A percentile compares a stretch with the other conserved stretches of the same genome.
Conservation (phyloP, 2,888 invertebrate species). For the Danaus chrysippus region DNA sequence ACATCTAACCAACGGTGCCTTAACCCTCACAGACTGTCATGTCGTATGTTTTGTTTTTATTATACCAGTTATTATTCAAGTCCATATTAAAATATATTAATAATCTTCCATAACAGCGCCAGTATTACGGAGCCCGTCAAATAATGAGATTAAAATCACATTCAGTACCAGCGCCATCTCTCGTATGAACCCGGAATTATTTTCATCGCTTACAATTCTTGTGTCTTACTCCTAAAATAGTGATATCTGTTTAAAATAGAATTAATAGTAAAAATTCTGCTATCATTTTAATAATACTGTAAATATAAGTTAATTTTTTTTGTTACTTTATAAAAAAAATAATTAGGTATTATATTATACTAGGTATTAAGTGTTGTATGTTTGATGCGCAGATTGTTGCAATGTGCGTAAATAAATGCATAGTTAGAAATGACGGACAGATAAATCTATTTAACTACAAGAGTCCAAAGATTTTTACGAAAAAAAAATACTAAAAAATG, state of each 20-base stretch:
- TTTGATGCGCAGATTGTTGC: constrained; percentile 77
- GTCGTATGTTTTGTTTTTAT: constrained; percentile 26
- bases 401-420: constrained; percentile 74
- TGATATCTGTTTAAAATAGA: constrained; percentile 35
- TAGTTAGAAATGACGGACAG: constrained; percentile 70
- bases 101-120: constrained; percentile 30
- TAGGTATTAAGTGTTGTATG: constrained; percentile 77
- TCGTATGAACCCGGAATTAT: not conserved
- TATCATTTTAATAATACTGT: constrained; percentile 75
- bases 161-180: not conserved
- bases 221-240: constrained; percentile 31
- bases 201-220: constrained; percentile 19
- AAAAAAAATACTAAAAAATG: too few relatives aligned
- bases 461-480: constrained; percentile 68
- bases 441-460: constrained; percentile 58
- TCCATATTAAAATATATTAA: constrained; percentile 2
- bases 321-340: constrained; percentile 72
- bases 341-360: constrained; percentile 77
- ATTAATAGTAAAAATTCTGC: constrained; percentile 73
- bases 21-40: constrained; percentile 41
- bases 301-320: constrained; percentile 76
- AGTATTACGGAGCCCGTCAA: constrained; percentile 37
- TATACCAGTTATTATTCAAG: too few relatives aligned
- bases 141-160: not conserved
- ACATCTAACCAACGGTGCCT: constrained; percentile 70